Conservation (phyloP, 2,797 vertebrate species). For the Pseudochaenichthys georgianus region DNA sequence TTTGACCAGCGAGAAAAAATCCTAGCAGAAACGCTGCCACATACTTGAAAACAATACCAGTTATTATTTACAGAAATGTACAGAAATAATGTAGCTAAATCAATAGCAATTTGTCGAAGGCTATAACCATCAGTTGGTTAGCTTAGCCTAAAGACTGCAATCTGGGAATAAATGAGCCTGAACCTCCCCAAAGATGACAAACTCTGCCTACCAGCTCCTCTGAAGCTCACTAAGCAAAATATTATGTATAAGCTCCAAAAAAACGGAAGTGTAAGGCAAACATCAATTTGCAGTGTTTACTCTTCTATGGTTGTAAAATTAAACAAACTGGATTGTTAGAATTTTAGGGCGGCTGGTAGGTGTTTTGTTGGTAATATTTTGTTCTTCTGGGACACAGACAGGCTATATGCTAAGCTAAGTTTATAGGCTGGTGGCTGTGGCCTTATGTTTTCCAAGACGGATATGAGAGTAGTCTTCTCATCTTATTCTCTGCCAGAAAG, state of each 20-base stretch:
- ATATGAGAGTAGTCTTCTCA: not conserved
- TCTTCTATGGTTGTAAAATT: not conserved
- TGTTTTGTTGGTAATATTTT: too few relatives aligned
- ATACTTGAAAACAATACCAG: not conserved
- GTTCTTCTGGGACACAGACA: not conserved
- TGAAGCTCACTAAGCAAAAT: not conserved
- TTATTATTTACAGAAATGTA: not conserved
- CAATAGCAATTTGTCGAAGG: too few relatives aligned
- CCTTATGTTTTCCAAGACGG: not conserved
- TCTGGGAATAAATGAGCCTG: not conserved
- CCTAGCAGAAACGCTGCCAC: not conserved
- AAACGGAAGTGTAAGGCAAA: not conserved
- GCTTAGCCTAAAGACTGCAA: not conserved
- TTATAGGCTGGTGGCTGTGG: not conserved
- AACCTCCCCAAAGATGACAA: not conserved
- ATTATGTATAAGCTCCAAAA: not conserved
- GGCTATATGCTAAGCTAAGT: not conserved
- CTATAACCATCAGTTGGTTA: not conserved
- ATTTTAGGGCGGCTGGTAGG: not conserved
- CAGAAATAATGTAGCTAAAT: not conserved
- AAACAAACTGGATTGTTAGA: not conserved
- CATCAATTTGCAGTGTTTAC: too few relatives aligned
- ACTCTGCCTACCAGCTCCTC: not conserved
- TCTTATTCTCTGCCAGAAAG: not conserved
- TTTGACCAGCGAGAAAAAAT: too few relatives aligned